Base-by-base conservation (phyloP, 2,888 invertebrate species). In the Dexiosoma caninum region DNA sequence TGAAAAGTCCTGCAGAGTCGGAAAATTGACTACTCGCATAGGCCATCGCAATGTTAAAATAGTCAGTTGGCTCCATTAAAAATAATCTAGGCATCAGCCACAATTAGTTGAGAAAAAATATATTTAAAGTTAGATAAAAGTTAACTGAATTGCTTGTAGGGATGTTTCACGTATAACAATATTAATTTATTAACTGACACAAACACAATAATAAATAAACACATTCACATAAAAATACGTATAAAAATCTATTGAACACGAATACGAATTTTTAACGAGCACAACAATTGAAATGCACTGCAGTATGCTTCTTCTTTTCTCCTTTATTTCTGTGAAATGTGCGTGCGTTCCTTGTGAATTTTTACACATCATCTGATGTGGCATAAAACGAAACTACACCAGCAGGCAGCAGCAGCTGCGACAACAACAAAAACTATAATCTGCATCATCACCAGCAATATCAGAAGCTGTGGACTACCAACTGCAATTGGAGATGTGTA, bases 151-250 rank as follows among this genome's bases (percentile, higher is more conserved):
- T 5, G 3, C 27, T 5, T 6, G 6, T 27, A 30, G 14, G 27
- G 5, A 27, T 16, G 49, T 62, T 44, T 62, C 30, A 44, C 69
- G 67, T 69, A 67, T 77, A 72, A 81, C 70, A 75, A 71, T 81
- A 70, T 75, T 74, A 81, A 81, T 78, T 78, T 81, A 81, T 78
- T 67, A 69, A 78, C 70, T 75, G 72, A 46, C 74, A 78, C 64
- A 66, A 74, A 62, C 71, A 72, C 42, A 64, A 72, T 44, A 74
- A 57, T 59, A 69, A 71, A 42, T 23, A 57, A 46, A 53, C 51
- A 30, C 40, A 19, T 3, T 14, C 30, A 46, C 62, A 57, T 9
- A 53, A 8, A n/a, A 21, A 23, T 7, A 16, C 8, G 14, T 2
- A 5, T 3, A 35, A 37, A 64, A 12, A 14, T n/a, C 16, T 42